phyloP scores from a whole-genome alignment of 2,888 invertebrate species.

The Drosophila paramelanica region DNA sequence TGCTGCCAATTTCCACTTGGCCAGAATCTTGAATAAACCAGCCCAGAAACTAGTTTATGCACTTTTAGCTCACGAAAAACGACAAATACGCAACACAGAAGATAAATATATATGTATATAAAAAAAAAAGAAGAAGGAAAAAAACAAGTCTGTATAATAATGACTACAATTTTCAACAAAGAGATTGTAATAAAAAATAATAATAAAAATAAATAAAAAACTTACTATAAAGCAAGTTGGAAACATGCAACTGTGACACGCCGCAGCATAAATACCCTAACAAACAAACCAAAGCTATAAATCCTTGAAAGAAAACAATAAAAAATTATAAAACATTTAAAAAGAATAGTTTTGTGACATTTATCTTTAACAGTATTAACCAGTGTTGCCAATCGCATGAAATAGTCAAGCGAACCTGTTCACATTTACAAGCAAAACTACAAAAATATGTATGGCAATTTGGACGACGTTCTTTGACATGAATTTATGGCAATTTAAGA shows the following conservation, averaged over 20 bases:
- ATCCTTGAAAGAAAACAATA: no score
- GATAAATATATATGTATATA: slow-evolving; percentile 23
- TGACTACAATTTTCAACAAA: slow-evolving; percentile 75
- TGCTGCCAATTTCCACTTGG: slow-evolving; percentile 55
- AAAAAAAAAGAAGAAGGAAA: slow-evolving; percentile 24
- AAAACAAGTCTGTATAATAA: slow-evolving; percentile 63
- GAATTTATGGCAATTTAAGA: slow-evolving; percentile 82
- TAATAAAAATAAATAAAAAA: slow-evolving; percentile 29
- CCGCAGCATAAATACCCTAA: slow-evolving; percentile 18
- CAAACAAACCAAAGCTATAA: neutral
- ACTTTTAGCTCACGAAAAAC: slow-evolving; percentile 23
- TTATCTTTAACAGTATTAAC: no score
- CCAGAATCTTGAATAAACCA: slow-evolving; percentile 59
- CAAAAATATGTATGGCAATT: slow-evolving; percentile 66
- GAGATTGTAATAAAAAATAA: slow-evolving; percentile 77
- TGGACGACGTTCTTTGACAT: slow-evolving; percentile 77
- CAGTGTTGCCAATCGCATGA: slow-evolving; percentile 12
- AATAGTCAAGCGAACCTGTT: slow-evolving; percentile 4
- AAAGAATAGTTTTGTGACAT: no score
- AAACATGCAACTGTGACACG: neutral
- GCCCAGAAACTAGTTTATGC: slow-evolving; percentile 71
- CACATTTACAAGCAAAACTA: slow-evolving; percentile 13
- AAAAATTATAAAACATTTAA: no score
- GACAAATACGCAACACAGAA: slow-evolving; percentile 38
- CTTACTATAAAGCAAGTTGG: neutral